Conservation (phyloP, 2,797 vertebrate species). For the Anguilla anguilla region DNA sequence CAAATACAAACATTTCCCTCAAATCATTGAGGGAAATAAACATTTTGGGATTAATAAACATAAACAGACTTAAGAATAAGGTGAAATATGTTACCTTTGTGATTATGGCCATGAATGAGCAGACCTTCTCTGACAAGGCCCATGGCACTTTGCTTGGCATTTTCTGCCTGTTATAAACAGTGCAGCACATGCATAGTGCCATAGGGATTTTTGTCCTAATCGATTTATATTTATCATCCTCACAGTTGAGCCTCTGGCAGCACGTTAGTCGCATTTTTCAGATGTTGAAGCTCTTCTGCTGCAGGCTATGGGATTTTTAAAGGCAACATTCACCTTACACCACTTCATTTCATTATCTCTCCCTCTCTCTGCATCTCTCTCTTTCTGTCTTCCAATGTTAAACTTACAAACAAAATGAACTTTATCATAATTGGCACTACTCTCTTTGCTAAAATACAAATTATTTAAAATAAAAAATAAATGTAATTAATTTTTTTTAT, state of each 20-base stretch:
- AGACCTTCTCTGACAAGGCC: slow-evolving; percentile 31
- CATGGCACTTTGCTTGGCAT: slow-evolving; percentile 51
- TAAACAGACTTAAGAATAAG: slow-evolving; percentile 8
- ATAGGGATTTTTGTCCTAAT: slow-evolving; percentile 62
- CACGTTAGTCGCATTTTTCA: slow-evolving; percentile 49
- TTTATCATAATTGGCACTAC: background rate
- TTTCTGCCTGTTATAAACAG: slow-evolving; percentile 58
- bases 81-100: slow-evolving; percentile 39
- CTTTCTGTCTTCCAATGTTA: slow-evolving; percentile 40
- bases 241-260: slow-evolving; percentile 54
- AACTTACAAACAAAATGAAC: background rate
- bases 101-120: slow-evolving; percentile 28
- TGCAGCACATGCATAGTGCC: slow-evolving; percentile 47
- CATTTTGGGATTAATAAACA: background rate
- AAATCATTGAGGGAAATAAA: too few relatives aligned
- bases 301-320: slow-evolving; percentile 45
- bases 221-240: slow-evolving; percentile 68
- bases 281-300: slow-evolving; percentile 48
- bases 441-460: background rate
- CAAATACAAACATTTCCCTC: too few relatives aligned
- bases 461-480: background rate
- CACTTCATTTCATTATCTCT: slow-evolving; percentile 41
- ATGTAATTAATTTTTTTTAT: background rate
- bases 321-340: slow-evolving; percentile 49
- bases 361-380: slow-evolving; percentile 34